Evolutionary conservation across 2,113 vertebrate genomes (phyloP).

Genomic region (Ahaetulla prasina): DNA sequence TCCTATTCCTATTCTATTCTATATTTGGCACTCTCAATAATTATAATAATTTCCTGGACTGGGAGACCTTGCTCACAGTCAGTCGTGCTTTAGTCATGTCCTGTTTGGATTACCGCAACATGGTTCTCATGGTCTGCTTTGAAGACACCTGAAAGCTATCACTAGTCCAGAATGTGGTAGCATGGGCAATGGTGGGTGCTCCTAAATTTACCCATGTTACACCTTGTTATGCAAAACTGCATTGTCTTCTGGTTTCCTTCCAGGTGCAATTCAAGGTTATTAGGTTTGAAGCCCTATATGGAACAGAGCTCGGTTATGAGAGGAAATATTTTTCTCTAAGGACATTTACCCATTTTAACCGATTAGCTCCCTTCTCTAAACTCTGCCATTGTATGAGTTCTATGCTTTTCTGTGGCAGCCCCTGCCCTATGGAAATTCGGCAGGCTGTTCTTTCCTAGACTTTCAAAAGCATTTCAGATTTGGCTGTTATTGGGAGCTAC

Average conservation of each 20-base stretch:
- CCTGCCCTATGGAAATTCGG: neutral
- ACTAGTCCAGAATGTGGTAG: neutral
- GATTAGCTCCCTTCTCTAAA: neutral
- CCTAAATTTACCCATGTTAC: neutral
- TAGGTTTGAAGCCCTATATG: neutral
- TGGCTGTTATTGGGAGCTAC: neutral
- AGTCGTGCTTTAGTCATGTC: neutral
- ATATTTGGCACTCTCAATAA: neutral
- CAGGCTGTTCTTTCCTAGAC: neutral
- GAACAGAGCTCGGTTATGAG: neutral
- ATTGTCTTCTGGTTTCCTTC: neutral
- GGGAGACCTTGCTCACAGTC: neutral
- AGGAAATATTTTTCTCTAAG: neutral
- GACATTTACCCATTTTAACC: neutral
- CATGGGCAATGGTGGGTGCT: neutral
- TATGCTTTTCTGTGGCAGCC: neutral
- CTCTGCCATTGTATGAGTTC: neutral
- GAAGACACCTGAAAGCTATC: neutral
- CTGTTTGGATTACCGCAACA: neutral
- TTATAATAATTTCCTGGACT: neutral
- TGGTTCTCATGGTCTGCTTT: neutral
- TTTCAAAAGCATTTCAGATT: neutral
- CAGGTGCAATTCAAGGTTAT: neutral
- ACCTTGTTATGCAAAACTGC: neutral
- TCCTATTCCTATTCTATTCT: no score